Evolutionary conservation across 2,888 invertebrate species (phyloP), one percentile per base, ranked within the genome.

Genomic region (Trachelus troglodyta): DNA sequence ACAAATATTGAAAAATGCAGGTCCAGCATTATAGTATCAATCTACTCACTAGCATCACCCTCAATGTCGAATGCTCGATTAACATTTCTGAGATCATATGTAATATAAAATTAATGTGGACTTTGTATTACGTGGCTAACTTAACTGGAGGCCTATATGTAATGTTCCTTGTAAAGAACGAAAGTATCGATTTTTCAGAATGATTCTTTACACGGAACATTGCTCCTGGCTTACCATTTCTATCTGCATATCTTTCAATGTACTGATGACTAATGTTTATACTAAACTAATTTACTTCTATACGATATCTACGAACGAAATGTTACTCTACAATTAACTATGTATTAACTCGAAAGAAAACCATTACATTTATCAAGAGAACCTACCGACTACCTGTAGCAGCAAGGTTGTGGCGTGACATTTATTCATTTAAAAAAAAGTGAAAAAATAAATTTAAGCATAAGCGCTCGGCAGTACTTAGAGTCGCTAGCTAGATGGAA

Each of bases 201-300:
- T 23, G 56, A 23, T 56, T 56, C 9, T 2, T 23, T 23, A 3
- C 23, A 56, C 9, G 56, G 56, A 56, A 56, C 23, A 56, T 56
- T 56, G 56, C 23, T 23, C 56, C 23, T 33, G 80, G 78, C 73
- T 75, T 79, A 82, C 84, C 83, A 85, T 85, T 85, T 86, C 85
- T 87, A 87, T 90, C 89, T 89, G 91, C 91, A 91, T 91, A 91
- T 91, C 91, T 89, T 88, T 91, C 86, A 87, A 91, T 90, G 89
- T 91, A 90, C 89, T 88, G 88, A 88, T 83, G 85, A 89, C 88
- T 90, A 89, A 89, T 85, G 86, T 90, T 90, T 91, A 89, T 90
- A 90, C 88, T 89, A 87, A 86, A 84, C 83, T 86, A 86, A 87
- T 87, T 87, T 87, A 87, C 88, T 88, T 88, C 88, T 88, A 88